Base-by-base conservation (phyloP, 2,797 vertebrate species). In the Tympanoctomys barrerae region DNA sequence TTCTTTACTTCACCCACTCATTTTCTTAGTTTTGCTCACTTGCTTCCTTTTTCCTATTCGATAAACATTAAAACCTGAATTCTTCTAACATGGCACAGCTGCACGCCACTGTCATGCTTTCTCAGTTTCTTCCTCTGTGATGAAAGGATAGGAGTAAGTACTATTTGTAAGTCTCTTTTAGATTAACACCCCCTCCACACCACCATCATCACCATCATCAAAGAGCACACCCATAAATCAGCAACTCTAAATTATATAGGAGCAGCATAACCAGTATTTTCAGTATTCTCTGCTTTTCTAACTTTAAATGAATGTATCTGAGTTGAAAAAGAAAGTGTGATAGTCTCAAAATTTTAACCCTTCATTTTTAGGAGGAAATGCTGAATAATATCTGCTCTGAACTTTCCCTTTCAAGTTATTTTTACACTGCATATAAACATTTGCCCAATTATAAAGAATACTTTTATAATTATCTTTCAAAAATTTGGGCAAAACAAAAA, bases 321-420 rank as follows among this genome's bases (percentile, higher is more conserved):
- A 89, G 89, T 77, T 88, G 82, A 92, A 93, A 90, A 73, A 22
- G n/a, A 7, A 90, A 93, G 19, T 22, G 36, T 9, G 52, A 49
- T 9, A 84, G 64, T 96, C 91, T 91, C 52, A 96, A 97, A 97
- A 96, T 94, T 82, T 28, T 81, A 97, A 81, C 9, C 10, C 13
- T 84, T 82, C 12, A 90, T 87, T 97, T 90, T 97, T 85, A 97
- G 91, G 79, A 46, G 94, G 0, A 0, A 24, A 96, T 33, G 42
- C 31, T 85, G 19, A 91, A 94, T 96, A 94, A 0, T 57, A 91
- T 46, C 57, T 98, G 91, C 57, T 66, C 46, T 89, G 80, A 91
- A 77, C 59, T 94, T 28, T 82, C 19, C 24, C 42, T 93, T 94
- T 90, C 46, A 75, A 46, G 4, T 22, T 4, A 84, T 8, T 92